Conservation (phyloP, 1,140 invertebrate species). For the Hyles vespertilio region DNA sequence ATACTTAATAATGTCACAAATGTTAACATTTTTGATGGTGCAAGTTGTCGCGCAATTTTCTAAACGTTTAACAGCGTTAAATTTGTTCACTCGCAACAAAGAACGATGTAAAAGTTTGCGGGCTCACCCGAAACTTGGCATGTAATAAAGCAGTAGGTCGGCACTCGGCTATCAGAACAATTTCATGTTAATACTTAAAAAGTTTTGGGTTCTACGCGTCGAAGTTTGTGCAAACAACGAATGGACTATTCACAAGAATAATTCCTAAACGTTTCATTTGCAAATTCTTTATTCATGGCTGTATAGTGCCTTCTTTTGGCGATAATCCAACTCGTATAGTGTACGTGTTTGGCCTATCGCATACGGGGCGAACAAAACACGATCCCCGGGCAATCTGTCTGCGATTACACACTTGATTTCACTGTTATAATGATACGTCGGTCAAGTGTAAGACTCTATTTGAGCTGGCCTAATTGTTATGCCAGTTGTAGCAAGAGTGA, state of each 20-base stretch:
- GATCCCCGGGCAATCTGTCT: neutral
- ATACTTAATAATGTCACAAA: too few species aligned
- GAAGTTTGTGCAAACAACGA: neutral
- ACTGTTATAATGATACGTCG: neutral
- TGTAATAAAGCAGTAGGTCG: too few species aligned
- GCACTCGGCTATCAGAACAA: too few species aligned
- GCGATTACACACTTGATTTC: conserved; percentile 4
- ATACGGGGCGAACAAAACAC: neutral
- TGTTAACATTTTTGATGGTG: too few species aligned
- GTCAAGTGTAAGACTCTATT: neutral
- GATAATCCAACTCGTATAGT: conserved; percentile 2
- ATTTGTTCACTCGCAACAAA: too few species aligned
- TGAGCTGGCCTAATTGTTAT: neutral
- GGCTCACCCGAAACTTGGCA: too few species aligned
- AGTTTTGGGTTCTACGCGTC: neutral
- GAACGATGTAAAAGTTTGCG: too few species aligned
- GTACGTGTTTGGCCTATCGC: neutral
- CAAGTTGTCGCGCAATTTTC: too few species aligned
- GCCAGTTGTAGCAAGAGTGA: neutral
- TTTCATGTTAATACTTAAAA: conserved; percentile 1
- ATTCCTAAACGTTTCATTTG: neutral
- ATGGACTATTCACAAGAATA: neutral
- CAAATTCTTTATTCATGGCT: neutral
- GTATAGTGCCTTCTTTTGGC: conserved; percentile 3
- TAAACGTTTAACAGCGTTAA: too few species aligned